A percentile compares a stretch with the other conserved stretches of the same genome.
Conservation (phyloP, 2,888 invertebrate genomes). For the Agrotis exclamationis region DNA sequence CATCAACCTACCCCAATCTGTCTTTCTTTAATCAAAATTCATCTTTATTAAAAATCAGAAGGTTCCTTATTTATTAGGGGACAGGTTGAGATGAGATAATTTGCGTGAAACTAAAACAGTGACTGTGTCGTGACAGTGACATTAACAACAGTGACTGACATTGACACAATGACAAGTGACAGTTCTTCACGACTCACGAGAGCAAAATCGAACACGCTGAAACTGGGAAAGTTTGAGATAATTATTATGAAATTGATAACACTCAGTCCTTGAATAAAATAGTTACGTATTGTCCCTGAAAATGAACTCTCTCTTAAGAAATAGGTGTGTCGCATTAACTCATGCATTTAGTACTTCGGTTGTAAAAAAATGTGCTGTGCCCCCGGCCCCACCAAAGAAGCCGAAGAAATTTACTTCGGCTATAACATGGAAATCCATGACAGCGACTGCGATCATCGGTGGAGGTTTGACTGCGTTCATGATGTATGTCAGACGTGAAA, state of each 20-base stretch:
- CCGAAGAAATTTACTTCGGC: slow-evolving; percentile 89
- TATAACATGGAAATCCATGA: slow-evolving; percentile 96
- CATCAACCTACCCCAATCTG: too few species aligned
- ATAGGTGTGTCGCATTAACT: slow-evolving; percentile 69
- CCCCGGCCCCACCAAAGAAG: slow-evolving; percentile 81
- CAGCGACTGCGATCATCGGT: slow-evolving; percentile 92
- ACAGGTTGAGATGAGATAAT: too few species aligned
- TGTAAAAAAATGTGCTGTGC: slow-evolving; percentile 78
- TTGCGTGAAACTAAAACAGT: too few species aligned
- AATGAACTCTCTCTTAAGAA: slow-evolving; percentile 83
- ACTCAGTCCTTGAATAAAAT: slow-evolving; percentile 25
- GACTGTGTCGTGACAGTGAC: slow-evolving; percentile 2
- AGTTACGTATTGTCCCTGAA: slow-evolving; percentile 46
- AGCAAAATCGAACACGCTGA: slow-evolving; percentile 37
- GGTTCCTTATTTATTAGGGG: too few species aligned
- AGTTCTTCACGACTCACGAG: slow-evolving; percentile 6
- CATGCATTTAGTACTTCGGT: slow-evolving; percentile 80
- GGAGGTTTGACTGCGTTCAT: slow-evolving; percentile 93
- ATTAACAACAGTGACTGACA: slow-evolving; percentile 3
- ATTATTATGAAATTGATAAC: slow-evolving; percentile 61
- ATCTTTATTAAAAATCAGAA: too few species aligned
- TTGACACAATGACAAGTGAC: too few species aligned
- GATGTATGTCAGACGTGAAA: slow-evolving; percentile 95
- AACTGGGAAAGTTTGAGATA: slow-evolving; percentile 12
- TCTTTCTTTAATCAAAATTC: too few species aligned